phyloP scores from a whole-genome alignment of 2,113 vertebrate genomes.

The Athene cunicularia region DNA sequence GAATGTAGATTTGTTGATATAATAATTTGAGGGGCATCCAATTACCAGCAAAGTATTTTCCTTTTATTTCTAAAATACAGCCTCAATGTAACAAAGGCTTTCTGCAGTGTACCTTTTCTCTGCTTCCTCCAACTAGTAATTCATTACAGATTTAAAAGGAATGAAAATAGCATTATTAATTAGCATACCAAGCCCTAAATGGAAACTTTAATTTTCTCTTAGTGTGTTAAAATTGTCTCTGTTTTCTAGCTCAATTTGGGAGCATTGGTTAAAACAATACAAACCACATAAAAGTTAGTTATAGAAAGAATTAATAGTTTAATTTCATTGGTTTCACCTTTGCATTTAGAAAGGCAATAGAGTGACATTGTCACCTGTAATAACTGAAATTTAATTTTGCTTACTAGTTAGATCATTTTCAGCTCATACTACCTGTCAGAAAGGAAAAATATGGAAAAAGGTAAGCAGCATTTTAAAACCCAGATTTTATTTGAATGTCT shows the following conservation, averaged over 20 bases:
- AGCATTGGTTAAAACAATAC: constrained; percentile 56
- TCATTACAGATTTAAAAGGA: constrained; percentile 30
- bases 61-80: background rate
- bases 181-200: constrained; percentile 13
- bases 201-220: constrained; percentile 53
- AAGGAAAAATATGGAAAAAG: constrained; percentile 20
- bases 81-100: background rate
- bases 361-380: constrained; percentile 37
- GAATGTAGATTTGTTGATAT: background rate
- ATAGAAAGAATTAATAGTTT: constrained; percentile 62
- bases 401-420: constrained; percentile 58
- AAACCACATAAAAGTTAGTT: constrained; percentile 50
- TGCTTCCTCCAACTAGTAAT: background rate
- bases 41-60: background rate
- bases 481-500: background rate
- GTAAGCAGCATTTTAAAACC: constrained; percentile 1
- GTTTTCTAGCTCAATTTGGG: constrained; percentile 45
- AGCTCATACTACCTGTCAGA: constrained; percentile 43
- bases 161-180: constrained; percentile 33
- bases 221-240: constrained; percentile 27
- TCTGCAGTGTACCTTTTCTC: background rate
- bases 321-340: constrained; percentile 69
- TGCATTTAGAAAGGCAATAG: constrained; percentile 48
- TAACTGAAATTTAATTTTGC: constrained; percentile 51
- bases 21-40: background rate